phyloP scores from a whole-genome alignment of 92 coral and sea anemone species.

The Bergia sp. region DNA sequence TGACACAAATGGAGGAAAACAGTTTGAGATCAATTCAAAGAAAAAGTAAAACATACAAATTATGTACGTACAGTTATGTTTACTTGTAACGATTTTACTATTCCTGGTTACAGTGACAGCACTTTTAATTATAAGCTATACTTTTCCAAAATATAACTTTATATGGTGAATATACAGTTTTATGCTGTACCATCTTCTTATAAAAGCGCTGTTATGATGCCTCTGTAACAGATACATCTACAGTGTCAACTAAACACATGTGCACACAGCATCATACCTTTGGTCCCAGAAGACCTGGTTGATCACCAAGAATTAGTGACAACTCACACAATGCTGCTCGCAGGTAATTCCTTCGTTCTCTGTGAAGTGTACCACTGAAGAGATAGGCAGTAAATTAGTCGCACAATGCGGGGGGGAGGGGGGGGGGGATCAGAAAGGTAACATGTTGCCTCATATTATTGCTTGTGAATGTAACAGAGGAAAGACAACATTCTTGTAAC shows the following conservation, averaged over 20 bases:
- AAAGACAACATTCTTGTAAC: no score
- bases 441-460: no score
- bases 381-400: neutral
- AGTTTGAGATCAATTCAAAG: neutral
- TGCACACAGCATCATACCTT: constrained; percentile 60
- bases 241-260: no score
- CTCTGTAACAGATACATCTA: neutral
- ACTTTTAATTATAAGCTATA: no score
- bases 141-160: neutral
- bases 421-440: no score
- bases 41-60: neutral
- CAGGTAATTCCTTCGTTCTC: constrained; percentile 89
- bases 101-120: no score
- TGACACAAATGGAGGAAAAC: neutral
- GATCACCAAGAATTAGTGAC: constrained; percentile 89
- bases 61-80: no score
- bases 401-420: no score
- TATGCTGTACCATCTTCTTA: neutral
- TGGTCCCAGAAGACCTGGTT: constrained; percentile 98
- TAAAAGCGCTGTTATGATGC: no score
- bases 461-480: no score
- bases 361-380: constrained; percentile 80
- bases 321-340: constrained; percentile 85
- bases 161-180: neutral
- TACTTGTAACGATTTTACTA: no score